Evolutionary conservation across 2,888 invertebrate species (phyloP), one percentile per base, ranked within the genome.

Genomic region (Machimus atricapillus): DNA sequence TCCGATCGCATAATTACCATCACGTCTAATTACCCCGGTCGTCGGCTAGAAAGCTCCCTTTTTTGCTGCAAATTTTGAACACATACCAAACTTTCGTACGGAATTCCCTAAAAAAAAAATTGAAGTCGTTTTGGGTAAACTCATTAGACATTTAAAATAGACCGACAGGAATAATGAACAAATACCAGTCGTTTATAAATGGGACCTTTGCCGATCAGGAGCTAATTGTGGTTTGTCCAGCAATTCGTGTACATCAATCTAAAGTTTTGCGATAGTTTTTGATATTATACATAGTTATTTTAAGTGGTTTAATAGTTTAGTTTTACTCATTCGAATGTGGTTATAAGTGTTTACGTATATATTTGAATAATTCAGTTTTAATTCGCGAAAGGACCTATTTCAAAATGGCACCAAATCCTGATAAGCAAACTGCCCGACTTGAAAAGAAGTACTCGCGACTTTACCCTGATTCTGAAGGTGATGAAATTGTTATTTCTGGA

Each of bases 401-500:
- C 66, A 23, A 34, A 27, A 89, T 89, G 89, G 78, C 87, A 73
- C 87, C 88, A 12, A 88, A 87, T 85, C 87, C 77, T 56, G 86
- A 86, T 66, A 66, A 66, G 2, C 87, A 88, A 76, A 76, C 37
- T 43, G 19, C 79, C 73, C 78, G 87, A 34, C 16, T 87, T 9
- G 90, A 90, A 66, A 90, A 90, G 34, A 91, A 91, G 88, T 90
- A 89, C 86, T 91, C 91, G 0, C 89, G 92, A 87, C 87, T 90
- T n/a, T 90, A 87, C 86, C 91, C 92, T 1, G 92, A 92, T n/a
- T 90, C 91, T 31, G 91, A 92, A 79, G 94, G 92, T 2, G 94
- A 94, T 89, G 93, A 93, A 89, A 92, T 95, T 87, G 94, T 95
- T 12, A 94, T 95, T 79, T 93, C 93, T 85, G 95, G 95, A 46